Evolutionary conservation across 2,888 invertebrate genomes (phyloP), one percentile per base, ranked within the genome.

Genomic region (Eurytoma adleriae): DNA sequence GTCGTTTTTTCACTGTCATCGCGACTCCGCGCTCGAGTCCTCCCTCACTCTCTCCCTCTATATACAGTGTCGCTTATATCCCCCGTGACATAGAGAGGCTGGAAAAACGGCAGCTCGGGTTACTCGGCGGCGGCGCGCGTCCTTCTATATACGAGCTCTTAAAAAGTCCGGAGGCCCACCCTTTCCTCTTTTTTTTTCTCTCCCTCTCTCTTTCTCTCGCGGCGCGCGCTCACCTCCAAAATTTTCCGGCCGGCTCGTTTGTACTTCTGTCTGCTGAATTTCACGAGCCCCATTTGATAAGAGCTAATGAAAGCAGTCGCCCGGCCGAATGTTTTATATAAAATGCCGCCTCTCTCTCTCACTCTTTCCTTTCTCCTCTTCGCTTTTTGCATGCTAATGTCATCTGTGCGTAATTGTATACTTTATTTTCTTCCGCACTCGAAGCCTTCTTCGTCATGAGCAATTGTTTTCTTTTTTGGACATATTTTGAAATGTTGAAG

Each of bases 1-100:
- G 72, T 72, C 78, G 72, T 72, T 78, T 78, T 72, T 78, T 61
- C 59, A 72, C 72, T 72, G 78, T 67, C 78, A 72, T 77, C 70
- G 62, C 69, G 30, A 62, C 20, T 30, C 54, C n/a, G 18, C 50
- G 20, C 27, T 30, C 20, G 20, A 7, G 27, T 57, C 40, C 59
- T 14, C 30, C 50, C 54, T 74, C 57, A 48, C 27, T 16, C 24
- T 24, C 18, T 61, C 67, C 27, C 48, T n/a, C 62, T 68, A 16
- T 50, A 13, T 40, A 24, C n/a, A 74, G 56, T 57, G 66, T 74
- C 68, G 56, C 61, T 73, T 79, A 69, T 69, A 56, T 73, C 27
- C 52, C 62, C 20, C 57, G 56, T 70, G 73, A 79, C 70, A 69
- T 64, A 74, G 57, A 72, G 52, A 57, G 68, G 18, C 30, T 27